These are phyloP conservation scores for Mohoua ochrocephala DNA, from an alignment of 2,113 vertebrate genomes.

Conservation along the genomic window DNA sequence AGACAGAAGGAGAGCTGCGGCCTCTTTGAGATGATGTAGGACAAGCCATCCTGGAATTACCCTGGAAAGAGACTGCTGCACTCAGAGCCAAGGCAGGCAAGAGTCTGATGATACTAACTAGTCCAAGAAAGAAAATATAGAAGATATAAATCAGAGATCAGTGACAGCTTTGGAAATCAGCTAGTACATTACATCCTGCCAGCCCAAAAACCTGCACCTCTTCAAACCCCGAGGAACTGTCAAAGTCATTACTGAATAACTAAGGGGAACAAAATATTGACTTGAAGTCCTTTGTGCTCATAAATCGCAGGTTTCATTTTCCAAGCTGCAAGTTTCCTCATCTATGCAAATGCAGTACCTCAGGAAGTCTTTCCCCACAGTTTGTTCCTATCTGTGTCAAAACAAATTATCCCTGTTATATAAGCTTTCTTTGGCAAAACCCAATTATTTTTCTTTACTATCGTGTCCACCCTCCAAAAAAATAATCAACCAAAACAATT, in stretches of 20 bases:
- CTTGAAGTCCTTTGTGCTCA: background rate
- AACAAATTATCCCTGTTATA: background rate
- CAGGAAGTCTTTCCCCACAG: background rate
- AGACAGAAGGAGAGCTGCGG: background rate
- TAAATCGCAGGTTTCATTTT: background rate
- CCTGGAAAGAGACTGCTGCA: background rate
- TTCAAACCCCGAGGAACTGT: constrained; percentile 15
- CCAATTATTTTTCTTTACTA: background rate
- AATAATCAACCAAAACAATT: background rate
- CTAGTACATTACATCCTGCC: background rate
- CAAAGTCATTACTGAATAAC: background rate
- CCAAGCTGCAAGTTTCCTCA: background rate
- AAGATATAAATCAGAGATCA: constrained; percentile 1
- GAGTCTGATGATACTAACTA: background rate
- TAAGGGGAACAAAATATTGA: background rate
- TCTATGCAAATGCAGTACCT: background rate
- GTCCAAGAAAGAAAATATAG: background rate
- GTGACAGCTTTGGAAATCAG: background rate
- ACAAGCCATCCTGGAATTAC: background rate
- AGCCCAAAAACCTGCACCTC: background rate
- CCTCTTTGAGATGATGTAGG: background rate
- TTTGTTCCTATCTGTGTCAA: background rate
- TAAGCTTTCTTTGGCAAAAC: background rate
- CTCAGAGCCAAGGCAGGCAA: background rate
- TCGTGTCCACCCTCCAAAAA: background rate